A percentile compares a stretch with the other conserved stretches of the same genome.
phyloP scores from a whole-genome alignment of 2,888 invertebrate genomes.

The Tachina grossa region DNA sequence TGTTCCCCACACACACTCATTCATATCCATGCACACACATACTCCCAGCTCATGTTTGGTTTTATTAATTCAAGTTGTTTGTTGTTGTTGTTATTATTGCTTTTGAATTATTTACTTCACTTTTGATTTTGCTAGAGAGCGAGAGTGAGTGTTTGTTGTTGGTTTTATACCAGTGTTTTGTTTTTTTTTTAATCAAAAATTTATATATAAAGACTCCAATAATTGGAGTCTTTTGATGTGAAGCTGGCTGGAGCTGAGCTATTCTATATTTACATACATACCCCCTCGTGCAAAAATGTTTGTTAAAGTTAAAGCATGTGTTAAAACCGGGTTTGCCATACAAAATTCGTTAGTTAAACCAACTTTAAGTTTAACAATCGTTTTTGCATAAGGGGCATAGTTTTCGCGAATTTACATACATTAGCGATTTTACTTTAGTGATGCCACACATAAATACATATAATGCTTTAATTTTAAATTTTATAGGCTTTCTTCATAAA shows the following conservation, averaged over 20 bases:
- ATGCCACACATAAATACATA: too few relatives aligned
- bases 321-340: too few relatives aligned
- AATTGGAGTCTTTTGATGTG: background rate
- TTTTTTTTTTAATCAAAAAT: constrained; percentile 8
- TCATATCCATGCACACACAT: constrained; percentile 9
- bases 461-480: too few relatives aligned
- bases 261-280: background rate
- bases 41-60: constrained; percentile 35
- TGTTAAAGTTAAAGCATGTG: too few relatives aligned
- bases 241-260: constrained; percentile 40
- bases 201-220: background rate
- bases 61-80: constrained; percentile 34
- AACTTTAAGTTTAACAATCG: too few relatives aligned
- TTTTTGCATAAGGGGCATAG: too few relatives aligned
- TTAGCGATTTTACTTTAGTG: background rate
- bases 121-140: constrained; percentile 52
- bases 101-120: constrained; percentile 32
- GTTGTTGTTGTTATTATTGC: constrained; percentile 10
- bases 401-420: constrained; percentile 1
- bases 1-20: constrained; percentile 44
- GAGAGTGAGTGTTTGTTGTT: constrained; percentile 53
- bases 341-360: too few relatives aligned
- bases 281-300: too few relatives aligned
- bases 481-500: too few relatives aligned
- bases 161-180: background rate